Percentiles rank a stretch among this genome's conserved stretches.
Conservation (phyloP, 2,888 invertebrate genomes). For the Hypomecis atomaria region DNA sequence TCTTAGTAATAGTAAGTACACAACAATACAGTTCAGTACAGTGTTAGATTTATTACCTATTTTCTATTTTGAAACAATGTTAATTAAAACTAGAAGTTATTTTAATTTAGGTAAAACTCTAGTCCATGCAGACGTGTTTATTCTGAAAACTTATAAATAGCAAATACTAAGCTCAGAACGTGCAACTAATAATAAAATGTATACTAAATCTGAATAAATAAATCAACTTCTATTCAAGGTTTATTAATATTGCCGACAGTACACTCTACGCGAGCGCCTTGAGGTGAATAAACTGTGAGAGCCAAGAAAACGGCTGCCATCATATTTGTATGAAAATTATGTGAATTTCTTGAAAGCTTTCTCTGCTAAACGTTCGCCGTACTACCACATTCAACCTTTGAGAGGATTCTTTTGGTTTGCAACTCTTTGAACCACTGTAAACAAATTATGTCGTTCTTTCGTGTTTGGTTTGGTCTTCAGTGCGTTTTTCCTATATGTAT, state of each 20-base stretch:
- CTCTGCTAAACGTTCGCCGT: slow-evolving; percentile 46
- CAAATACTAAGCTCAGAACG: too few relatives aligned
- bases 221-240: slow-evolving; percentile 16
- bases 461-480: not conserved
- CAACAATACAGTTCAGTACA: too few relatives aligned
- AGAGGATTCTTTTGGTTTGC: slow-evolving; percentile 34
- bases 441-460: slow-evolving; percentile 11
- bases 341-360: slow-evolving; percentile 54
- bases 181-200: slow-evolving; percentile 3
- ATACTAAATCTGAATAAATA: slow-evolving; percentile 15
- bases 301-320: slow-evolving; percentile 55
- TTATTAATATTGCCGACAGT: slow-evolving; percentile 46
- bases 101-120: too few relatives aligned
- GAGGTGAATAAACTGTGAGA: slow-evolving; percentile 55
- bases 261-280: slow-evolving; percentile 51
- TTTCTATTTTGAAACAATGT: not conserved
- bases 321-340: slow-evolving; percentile 58
- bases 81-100: not conserved
- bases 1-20: too few relatives aligned
- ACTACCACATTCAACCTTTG: slow-evolving; percentile 38
- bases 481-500: not conserved
- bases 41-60: too few relatives aligned
- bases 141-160: too few relatives aligned
- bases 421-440: slow-evolving; percentile 25
- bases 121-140: too few relatives aligned